Evolutionary conservation across 2,797 vertebrate species (phyloP), one percentile per base, ranked within the genome.

Genomic region (Siniperca obscura): DNA sequence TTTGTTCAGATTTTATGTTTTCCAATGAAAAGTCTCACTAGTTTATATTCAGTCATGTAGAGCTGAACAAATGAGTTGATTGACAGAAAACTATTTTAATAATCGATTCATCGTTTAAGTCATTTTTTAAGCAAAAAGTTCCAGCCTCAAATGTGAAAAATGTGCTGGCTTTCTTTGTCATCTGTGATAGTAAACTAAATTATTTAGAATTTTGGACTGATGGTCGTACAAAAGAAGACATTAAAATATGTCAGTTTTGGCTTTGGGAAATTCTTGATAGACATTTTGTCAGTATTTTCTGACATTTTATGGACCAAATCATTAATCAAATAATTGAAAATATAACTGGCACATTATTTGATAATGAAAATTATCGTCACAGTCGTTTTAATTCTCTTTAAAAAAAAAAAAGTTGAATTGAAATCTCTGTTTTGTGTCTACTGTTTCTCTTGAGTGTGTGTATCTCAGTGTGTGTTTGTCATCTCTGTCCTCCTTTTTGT

Each of bases 341-440:
- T 42, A 70, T 53, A 56, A 3, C 7, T n/a, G 7, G 9, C 6
- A 16, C 21, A 52, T 12, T 7, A 14, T 40, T n/a, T 25, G 21
- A 42, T 52, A 40, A 55, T 14, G 2, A 38, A 11, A 65, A 50
- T 38, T 66, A 42, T 11, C 1, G 4, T 25, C 8, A 2, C 16
- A 72, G 57, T 40, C 21, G 25, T 76, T 64, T 57, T 19, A 59
- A 42, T 70, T 81, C 27, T 30, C 27, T 30, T 30, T 30, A 30
- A 30, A 30, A 30, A 30, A 30, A 57, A 77, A 66, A 9, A 25
- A 55, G 10, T 22, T 59, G 21, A 40, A 30, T 53, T 46, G 14
- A 65, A 76, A 53, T 81, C 55, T 56, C 30, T 74, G 25, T 80
- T 70, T 65, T 40, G 16, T 53, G 46, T 66, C 46, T 70, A 11